Percentiles rank a stretch among this genome's conserved stretches.
phyloP scores from a whole-genome alignment of 23 tunicate genomes.

The Ascidia mentula region DNA sequence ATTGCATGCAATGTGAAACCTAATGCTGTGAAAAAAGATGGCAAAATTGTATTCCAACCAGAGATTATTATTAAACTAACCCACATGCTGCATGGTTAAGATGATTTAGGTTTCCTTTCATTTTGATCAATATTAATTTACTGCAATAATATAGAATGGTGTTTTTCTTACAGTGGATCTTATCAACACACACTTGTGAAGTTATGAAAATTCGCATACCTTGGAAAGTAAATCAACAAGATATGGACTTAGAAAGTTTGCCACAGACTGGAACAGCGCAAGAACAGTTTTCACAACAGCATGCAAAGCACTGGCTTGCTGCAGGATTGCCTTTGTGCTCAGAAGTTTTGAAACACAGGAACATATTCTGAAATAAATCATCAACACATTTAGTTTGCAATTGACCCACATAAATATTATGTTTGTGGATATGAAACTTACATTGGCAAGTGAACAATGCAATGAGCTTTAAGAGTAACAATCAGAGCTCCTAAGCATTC shows the following conservation, averaged over 20 bases:
- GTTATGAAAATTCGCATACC: conserved; percentile 23
- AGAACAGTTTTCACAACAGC: conserved; percentile 14
- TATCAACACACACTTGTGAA: no score
- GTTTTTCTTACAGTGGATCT: no score
- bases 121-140: no score
- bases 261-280: conserved; percentile 36
- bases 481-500: conserved; percentile 40
- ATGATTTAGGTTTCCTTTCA: no score
- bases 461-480: conserved; percentile 50
- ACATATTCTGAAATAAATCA: conserved; percentile 15
- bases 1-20: no score
- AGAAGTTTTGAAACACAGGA: conserved; percentile 29
- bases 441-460: conserved; percentile 51
- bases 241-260: conserved; percentile 63
- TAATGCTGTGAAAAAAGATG: neutral
- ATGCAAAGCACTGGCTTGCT: neutral
- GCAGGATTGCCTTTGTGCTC: neutral
- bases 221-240: conserved; percentile 38
- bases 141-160: no score
- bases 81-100: no score
- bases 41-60: no score
- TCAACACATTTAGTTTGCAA: neutral
- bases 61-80: no score
- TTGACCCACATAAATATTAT: neutral
- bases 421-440: conserved; percentile 2